phyloP scores from a whole-genome alignment of 1,140 invertebrate genomes.

The Mactra quadrangularis region DNA sequence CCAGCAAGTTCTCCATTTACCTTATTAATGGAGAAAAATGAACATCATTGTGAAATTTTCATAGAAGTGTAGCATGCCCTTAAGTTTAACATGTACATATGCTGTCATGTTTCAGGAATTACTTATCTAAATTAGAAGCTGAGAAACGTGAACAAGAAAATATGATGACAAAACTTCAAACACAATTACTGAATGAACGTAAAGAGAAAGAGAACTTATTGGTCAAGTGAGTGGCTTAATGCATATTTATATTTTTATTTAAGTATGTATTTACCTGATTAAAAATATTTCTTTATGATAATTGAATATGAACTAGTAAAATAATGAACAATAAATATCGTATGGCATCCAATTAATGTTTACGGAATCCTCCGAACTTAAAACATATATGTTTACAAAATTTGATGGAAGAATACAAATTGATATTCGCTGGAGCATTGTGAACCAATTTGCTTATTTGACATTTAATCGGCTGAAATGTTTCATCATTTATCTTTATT shows the following conservation, averaged over 20 bases:
- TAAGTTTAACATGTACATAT: no score
- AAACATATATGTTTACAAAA: not conserved
- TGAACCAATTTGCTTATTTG: no score
- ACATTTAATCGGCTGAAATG: no score
- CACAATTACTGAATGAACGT: constrained; percentile 18
- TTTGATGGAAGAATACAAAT: no score
- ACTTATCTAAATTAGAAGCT: constrained; percentile 38
- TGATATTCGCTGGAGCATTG: no score
- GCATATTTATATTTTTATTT: no score
- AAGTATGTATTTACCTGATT: not conserved
- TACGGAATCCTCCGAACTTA: not conserved
- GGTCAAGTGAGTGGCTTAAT: not conserved
- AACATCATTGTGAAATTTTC: no score
- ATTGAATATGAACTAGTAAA: not conserved
- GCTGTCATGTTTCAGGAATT: not conserved
- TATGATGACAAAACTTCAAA: constrained; percentile 7
- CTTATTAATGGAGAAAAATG: no score
- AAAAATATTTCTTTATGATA: not conserved
- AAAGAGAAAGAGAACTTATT: constrained; percentile 32
- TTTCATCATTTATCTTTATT: no score
- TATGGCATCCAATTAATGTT: not conserved
- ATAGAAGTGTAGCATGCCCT: no score
- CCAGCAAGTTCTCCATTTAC: no score
- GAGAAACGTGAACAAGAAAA: constrained; percentile 40
- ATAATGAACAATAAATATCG: not conserved